Evolutionary conservation across 2,888 invertebrate genomes (phyloP), one percentile per base, ranked within the genome.

Genomic region (Pycnomerus fuliginosus): DNA sequence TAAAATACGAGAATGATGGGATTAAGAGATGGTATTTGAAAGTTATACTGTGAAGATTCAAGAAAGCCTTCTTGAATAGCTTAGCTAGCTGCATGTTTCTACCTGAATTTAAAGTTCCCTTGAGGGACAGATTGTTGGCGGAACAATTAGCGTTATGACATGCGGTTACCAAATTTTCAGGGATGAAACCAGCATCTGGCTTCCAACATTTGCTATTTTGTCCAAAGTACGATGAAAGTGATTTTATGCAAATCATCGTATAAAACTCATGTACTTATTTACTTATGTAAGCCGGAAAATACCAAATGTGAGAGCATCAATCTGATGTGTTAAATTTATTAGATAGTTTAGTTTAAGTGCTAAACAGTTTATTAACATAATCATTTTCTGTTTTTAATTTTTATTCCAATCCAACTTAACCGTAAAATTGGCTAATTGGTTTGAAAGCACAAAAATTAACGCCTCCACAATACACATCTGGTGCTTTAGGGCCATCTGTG

Each of bases 51-150:
- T 20, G 28, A 36, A 36, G 13, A 36, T 36, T 36, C 28, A 28
- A 12, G 20, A 30, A 39, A 39, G 24, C 12, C 31, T n/a, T n/a
- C n/a, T n/a, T n/a, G n/a, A n/a, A n/a, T n/a, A n/a, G n/a, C n/a
- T n/a, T n/a, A n/a, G n/a, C n/a, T n/a, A n/a, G n/a, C n/a, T n/a
- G n/a, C n/a, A n/a, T n/a, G n/a, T 40, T 40, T 33, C 36, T 45
- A 45, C 45, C 45, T 45, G 46, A 7, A 38, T 44, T 28, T 31
- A 36, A 31, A 35, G 31, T 33, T 11, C 33, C 44, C 28, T 22
- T 13, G 38, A 49, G 42, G 48, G 48, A 52, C 52, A 52, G 52
- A 49, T 49, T 52, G 52, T 52, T 44, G 40, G 46, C 52, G 52
- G 30, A 48, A 52, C 46, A 52, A 52, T 52, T 52, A 52, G 46